phyloP scores from a whole-genome alignment of 2,113 vertebrate species.

The Peromyscus californicus region DNA sequence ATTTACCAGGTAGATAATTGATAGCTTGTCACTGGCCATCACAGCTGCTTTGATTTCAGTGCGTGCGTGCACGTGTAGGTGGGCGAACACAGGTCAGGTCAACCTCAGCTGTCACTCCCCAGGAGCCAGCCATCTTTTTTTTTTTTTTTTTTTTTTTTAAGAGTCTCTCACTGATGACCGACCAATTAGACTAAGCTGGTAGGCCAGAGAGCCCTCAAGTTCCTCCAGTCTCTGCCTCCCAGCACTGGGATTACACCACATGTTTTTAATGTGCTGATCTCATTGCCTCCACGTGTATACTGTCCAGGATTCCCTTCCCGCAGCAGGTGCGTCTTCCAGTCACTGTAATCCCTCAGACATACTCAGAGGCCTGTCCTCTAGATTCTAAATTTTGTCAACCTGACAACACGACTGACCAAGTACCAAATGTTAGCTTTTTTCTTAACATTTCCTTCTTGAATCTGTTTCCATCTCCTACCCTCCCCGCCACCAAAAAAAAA shows the following conservation, averaged over 20 bases:
- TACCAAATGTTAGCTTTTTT: neutral
- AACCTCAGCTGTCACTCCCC: neutral
- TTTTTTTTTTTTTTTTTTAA: neutral
- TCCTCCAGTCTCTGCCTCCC: neutral
- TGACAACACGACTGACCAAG: neutral
- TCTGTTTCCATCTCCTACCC: neutral
- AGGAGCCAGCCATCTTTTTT: neutral
- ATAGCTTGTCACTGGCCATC: neutral
- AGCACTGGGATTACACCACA: neutral
- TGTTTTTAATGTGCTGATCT: neutral
- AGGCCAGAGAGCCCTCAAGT: neutral
- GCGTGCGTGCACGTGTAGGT: no score
- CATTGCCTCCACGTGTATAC: neutral
- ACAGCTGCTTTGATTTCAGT: neutral
- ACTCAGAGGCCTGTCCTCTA: neutral
- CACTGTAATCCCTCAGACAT: neutral
- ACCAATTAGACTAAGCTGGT: neutral
- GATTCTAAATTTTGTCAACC: neutral
- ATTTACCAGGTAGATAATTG: neutral
- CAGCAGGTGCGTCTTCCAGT: neutral
- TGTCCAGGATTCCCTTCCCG: neutral
- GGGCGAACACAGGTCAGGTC: neutral
- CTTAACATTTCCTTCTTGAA: neutral
- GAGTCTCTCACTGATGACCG: neutral
- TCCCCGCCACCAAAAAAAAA: no score